phyloP scores from a whole-genome alignment of 2,888 invertebrate genomes.

The Cyclophora albipunctata region DNA sequence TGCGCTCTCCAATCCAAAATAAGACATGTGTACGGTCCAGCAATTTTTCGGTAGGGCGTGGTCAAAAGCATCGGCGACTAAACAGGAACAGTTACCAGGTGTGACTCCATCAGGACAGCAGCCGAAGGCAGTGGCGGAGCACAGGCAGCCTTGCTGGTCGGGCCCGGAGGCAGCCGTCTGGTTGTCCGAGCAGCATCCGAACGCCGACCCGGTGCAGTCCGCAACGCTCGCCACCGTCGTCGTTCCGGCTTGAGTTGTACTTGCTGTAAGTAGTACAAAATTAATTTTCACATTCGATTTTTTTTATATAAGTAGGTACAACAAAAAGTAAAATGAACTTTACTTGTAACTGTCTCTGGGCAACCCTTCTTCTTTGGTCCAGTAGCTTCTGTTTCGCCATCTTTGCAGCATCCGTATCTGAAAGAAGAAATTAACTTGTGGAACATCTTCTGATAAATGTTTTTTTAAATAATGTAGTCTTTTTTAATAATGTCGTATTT shows the following conservation, averaged over 20 bases:
- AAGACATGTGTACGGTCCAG: too few relatives aligned
- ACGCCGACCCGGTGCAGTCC: slow-evolving; percentile 68
- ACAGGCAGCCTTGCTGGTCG: slow-evolving; percentile 79
- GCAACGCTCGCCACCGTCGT: slow-evolving; percentile 9
- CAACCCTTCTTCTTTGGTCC: slow-evolving; percentile 77
- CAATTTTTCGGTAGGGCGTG: too few relatives aligned
- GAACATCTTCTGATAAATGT: neutral
- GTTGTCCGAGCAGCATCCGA: slow-evolving; percentile 87
- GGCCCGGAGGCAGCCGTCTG: slow-evolving; percentile 77
- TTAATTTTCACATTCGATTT: neutral
- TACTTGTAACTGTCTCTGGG: slow-evolving; percentile 42
- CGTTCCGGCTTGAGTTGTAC: neutral
- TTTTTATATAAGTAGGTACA: neutral
- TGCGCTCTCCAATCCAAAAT: too few relatives aligned
- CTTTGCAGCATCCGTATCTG: slow-evolving; percentile 82
- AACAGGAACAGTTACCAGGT: slow-evolving; percentile 60
- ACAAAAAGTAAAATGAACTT: slow-evolving; percentile 6
- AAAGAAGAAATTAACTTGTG: slow-evolving; percentile 4
- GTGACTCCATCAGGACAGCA: slow-evolving; percentile 84
- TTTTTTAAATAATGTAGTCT: too few relatives aligned
- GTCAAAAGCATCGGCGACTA: too few relatives aligned
- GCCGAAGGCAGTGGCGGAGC: slow-evolving; percentile 77
- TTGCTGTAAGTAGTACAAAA: neutral
- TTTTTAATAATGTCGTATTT: too few relatives aligned
- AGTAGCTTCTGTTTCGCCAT: slow-evolving; percentile 78